Percentiles rank a stretch among this genome's conserved stretches.
phyloP scores from a whole-genome alignment of 1,140 invertebrate genomes.

The Cecropterus lyciades region DNA sequence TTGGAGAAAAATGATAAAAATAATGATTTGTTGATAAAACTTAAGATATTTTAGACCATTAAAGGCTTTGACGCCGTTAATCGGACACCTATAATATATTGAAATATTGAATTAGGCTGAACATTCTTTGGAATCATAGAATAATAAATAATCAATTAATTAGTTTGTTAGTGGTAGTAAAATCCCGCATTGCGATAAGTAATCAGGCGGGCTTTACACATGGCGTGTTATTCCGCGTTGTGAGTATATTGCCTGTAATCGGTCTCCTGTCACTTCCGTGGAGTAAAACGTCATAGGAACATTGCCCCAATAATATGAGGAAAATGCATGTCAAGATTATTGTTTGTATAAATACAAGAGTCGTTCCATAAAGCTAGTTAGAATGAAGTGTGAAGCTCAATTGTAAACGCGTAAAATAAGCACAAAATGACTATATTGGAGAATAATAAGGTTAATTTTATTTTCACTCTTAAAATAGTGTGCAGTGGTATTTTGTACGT shows the following conservation, averaged over 20 bases:
- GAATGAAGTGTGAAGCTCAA: not conserved
- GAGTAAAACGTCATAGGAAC: conserved; percentile 11
- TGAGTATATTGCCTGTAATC: conserved; percentile 1
- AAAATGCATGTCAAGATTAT: too few species aligned
- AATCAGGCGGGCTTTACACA: conserved; percentile 11
- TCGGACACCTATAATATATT: too few species aligned
- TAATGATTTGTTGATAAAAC: too few species aligned
- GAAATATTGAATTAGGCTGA: too few species aligned
- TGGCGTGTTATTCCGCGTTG: conserved; percentile 2
- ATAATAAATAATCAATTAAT: too few species aligned
- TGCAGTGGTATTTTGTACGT: too few species aligned
- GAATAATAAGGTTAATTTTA: not conserved
- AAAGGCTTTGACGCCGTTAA: too few species aligned
- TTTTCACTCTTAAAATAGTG: not conserved
- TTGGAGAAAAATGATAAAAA: too few species aligned
- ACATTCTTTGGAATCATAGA: too few species aligned
- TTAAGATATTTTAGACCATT: too few species aligned
- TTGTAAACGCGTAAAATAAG: not conserved
- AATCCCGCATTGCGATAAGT: conserved; percentile 6
- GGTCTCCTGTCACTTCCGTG: not conserved
- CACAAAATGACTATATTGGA: not conserved
- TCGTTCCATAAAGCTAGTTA: not conserved
- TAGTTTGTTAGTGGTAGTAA: not conserved
- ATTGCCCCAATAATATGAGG: conserved; percentile 1
- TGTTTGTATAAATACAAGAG: conserved; percentile 11